Evolutionary conservation across 2,797 vertebrate genomes (phyloP).

Genomic region (Gadopsis bispinosus): DNA sequence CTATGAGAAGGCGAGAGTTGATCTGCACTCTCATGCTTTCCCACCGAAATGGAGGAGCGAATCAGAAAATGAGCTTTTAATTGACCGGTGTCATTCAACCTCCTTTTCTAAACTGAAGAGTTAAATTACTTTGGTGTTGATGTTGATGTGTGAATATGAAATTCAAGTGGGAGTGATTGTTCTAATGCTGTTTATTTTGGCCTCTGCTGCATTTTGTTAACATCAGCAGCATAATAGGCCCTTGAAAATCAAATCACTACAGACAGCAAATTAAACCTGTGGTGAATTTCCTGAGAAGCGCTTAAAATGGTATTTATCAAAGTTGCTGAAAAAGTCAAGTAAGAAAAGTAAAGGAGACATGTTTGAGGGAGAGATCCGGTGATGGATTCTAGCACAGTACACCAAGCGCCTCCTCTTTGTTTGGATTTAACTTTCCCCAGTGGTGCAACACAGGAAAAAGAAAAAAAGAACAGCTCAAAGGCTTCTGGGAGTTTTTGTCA

Average conservation of each 20-base stretch:
- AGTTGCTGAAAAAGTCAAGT: conserved; percentile 79
- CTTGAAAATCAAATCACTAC: conserved; percentile 65
- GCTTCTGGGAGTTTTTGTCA: conserved; percentile 88
- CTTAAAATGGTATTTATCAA: conserved; percentile 72
- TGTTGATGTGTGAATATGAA: conserved; percentile 33
- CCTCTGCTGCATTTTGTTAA: conserved; percentile 64
- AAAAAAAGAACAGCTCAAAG: conserved; percentile 82
- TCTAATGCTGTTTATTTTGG: conserved; percentile 64
- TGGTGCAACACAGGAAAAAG: conserved; percentile 80
- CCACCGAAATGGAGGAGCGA: conserved; percentile 31
- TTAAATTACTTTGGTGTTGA: conserved; percentile 48
- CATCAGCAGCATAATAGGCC: conserved; percentile 59
- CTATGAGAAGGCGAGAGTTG: neutral
- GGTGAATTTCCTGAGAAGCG: conserved; percentile 61
- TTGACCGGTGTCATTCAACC: conserved; percentile 45
- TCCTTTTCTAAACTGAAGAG: conserved; percentile 43
- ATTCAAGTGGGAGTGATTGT: conserved; percentile 61
- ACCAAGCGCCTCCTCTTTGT: conserved; percentile 82
- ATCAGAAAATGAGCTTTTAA: conserved; percentile 53
- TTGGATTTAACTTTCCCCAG: conserved; percentile 86
- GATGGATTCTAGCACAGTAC: conserved; percentile 77
- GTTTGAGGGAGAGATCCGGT: conserved; percentile 78
- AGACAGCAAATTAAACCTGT: conserved; percentile 69
- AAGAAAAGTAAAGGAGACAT: conserved; percentile 76
- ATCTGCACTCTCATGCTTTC: conserved; percentile 42